Evolutionary conservation across 2,888 invertebrate genomes (phyloP), one percentile per base, ranked within the genome.

Genomic region (Myopa testacea): DNA sequence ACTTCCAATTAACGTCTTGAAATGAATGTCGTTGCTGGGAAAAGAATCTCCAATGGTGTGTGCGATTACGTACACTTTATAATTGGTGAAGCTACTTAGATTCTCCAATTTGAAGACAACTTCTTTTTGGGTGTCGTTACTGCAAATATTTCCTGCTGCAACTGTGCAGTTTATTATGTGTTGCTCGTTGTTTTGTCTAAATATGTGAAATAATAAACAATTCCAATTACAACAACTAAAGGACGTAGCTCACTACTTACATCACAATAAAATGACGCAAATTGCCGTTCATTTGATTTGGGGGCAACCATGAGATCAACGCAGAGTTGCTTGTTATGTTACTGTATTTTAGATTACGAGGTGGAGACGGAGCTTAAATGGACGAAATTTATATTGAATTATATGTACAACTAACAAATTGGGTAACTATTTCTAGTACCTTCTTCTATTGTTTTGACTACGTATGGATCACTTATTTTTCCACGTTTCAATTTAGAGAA

Each of bases 21-120:
- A 88, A 80, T 88, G 87, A 62, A 93, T 88, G 0, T 90, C 89
- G 81, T 90, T 88, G 72, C 92, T 91, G 16, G 89, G 87, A 37
- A 90, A 86, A 1, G 96, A 95, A 85, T 94, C 94, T 58, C 90
- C 88, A 0, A 91, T 89, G 0, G 95, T 96, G 84, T 94, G 95
- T 0, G 96, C 96, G 65, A 90, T 90, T 3, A 96, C 91, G 76
- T 91, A 91, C 34, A 96, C 91, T 73, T 91, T 92, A 87, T 96
- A 96, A 78, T 92, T 91, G 0, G 91, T 91, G 83, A 92, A 94
- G 76, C 93, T 92, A 60, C 89, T 87, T 58, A 95, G 90, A 62
- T 86, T 84, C 55, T 82, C 81, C 10, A 88, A 76, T 34, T 84
- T 81, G 34, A 77, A 81, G 45, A 58, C 60, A 67, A 80, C 73